Conservation (phyloP, 1,140 invertebrate genomes). For the Heliconius melpomene region DNA sequence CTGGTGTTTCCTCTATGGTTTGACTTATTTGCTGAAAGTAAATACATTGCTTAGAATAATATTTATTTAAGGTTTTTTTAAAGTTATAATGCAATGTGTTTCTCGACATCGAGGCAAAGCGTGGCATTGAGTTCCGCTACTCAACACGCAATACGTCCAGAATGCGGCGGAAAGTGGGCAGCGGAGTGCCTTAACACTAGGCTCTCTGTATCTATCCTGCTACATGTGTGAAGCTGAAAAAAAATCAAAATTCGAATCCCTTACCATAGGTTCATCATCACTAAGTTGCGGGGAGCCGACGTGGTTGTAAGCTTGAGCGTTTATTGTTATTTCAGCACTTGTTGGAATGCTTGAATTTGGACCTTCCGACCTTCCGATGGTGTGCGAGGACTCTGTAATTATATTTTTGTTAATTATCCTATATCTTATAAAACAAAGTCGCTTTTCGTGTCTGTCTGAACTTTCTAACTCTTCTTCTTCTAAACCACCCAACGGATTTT, state of each 20-base stretch:
- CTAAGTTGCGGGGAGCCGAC: constrained; percentile 78
- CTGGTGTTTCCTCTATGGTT: constrained; percentile 81
- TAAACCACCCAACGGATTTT: too few species aligned
- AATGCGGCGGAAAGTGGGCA: too few species aligned
- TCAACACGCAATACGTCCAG: too few species aligned
- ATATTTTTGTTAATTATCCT: background rate
- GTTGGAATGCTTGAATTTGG: constrained; percentile 53
- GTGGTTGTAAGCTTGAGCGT: constrained; percentile 70
- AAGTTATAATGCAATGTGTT: too few species aligned
- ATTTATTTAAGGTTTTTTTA: too few species aligned
- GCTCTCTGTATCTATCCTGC: too few species aligned
- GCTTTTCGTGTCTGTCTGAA: too few species aligned
- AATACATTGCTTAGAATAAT: background rate
- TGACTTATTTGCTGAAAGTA: constrained; percentile 49
- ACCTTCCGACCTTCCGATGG: constrained; percentile 72
- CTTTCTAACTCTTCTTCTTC: too few species aligned
- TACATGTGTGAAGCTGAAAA: background rate
- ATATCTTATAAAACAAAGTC: too few species aligned
- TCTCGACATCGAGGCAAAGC: too few species aligned
- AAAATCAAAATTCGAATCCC: background rate
- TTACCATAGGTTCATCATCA: constrained; percentile 86
- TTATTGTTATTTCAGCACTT: constrained; percentile 66
- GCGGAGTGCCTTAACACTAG: too few species aligned
- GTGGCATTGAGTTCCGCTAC: too few species aligned
- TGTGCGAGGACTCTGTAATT: constrained; percentile 77